These are phyloP conservation scores for Stercorarius parasiticus DNA, from an alignment of 2,113 vertebrate genomes.

Conservation along the genomic window DNA sequence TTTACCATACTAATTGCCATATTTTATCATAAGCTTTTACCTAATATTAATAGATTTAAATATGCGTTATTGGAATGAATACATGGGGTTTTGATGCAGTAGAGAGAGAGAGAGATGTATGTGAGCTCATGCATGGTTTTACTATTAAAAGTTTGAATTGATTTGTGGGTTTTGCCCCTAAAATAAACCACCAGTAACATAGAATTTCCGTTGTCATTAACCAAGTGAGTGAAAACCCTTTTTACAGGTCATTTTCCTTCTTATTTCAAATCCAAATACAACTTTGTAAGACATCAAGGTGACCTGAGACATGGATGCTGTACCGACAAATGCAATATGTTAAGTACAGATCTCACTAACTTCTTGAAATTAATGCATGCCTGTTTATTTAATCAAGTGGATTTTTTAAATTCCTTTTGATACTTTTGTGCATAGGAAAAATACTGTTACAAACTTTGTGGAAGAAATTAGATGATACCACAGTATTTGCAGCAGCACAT, in stretches of 20 bases:
- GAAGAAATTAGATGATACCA: neutral
- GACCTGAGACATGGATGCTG: neutral
- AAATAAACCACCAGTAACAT: neutral
- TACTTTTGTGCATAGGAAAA: neutral
- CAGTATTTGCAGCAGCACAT: neutral
- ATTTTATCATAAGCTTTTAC: neutral
- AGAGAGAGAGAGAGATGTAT: neutral
- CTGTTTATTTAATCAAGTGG: neutral
- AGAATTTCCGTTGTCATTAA: neutral
- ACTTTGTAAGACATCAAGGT: neutral
- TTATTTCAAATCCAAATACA: neutral
- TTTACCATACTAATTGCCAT: neutral
- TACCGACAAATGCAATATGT: neutral
- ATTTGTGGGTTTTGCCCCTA: neutral
- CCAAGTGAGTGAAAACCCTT: neutral
- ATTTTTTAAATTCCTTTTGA: neutral
- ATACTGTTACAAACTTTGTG: neutral
- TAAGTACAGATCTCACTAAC: neutral
- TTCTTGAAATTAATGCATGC: neutral
- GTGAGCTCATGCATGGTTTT: neutral
- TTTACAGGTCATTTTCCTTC: neutral
- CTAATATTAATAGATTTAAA: neutral
- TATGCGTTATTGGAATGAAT: neutral
- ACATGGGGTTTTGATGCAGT: neutral
- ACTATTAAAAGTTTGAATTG: neutral